Conservation (phyloP, 2,888 invertebrate genomes). For the Meteorus cinctellus region DNA sequence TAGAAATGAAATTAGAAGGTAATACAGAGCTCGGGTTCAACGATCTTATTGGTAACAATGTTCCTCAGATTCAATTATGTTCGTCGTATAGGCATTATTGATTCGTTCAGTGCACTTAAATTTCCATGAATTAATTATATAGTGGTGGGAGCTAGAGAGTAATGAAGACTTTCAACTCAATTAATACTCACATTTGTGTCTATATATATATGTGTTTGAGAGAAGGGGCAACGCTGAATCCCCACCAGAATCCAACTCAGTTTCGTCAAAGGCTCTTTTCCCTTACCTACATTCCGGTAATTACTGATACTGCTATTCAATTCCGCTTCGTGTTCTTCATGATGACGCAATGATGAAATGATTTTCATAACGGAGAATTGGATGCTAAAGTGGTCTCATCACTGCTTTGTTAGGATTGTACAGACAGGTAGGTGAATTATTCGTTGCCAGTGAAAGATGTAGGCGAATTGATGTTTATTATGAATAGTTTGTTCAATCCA, state of each 20-base stretch:
- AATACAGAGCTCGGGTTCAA: constrained; percentile 11
- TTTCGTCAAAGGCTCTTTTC: neutral
- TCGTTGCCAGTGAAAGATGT: no score
- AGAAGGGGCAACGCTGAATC: neutral
- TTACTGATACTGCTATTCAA: no score
- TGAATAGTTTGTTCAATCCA: no score
- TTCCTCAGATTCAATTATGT: neutral
- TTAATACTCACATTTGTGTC: neutral
- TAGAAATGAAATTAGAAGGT: neutral
- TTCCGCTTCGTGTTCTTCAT: no score
- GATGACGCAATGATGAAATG: no score
- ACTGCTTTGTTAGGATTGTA: no score
- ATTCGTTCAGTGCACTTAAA: neutral
- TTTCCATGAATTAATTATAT: constrained; percentile 6
- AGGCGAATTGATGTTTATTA: no score
- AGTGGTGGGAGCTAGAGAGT: neutral
- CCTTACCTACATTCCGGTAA: no score
- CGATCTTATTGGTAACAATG: neutral
- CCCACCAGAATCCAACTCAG: neutral
- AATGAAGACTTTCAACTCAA: constrained; percentile 9
- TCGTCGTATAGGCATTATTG: neutral
- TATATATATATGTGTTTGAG: neutral
- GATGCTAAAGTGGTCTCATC: no score
- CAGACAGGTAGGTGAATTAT: no score
- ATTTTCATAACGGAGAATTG: no score